phyloP scores from a whole-genome alignment of 2,888 invertebrate genomes.

The Escarpia spicata region DNA sequence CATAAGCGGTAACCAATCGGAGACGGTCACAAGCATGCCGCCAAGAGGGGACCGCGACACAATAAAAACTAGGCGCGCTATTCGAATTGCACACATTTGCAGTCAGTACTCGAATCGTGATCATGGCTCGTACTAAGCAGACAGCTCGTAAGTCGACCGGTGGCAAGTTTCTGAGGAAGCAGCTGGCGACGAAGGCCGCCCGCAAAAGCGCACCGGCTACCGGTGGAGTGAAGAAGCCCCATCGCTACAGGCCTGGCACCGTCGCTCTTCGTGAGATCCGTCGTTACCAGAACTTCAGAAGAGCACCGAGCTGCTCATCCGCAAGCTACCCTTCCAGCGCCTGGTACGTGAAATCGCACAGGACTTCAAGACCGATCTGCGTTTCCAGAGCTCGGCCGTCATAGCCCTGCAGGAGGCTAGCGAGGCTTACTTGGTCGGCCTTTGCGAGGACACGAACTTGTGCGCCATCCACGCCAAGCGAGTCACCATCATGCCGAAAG shows the following conservation, averaged over 20 bases:
- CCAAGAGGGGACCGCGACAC: not conserved
- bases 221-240: constrained; percentile 66
- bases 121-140: constrained; percentile 66
- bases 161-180: constrained; percentile 65
- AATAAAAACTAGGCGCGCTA: constrained; percentile 19
- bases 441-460: no score
- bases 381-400: constrained; percentile 66
- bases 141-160: constrained; percentile 66
- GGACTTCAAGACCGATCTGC: constrained; percentile 66
- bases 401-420: constrained; percentile 52
- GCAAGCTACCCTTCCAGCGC: constrained; percentile 65
- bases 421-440: no score
- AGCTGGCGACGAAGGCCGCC: constrained; percentile 66
- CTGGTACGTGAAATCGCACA: constrained; percentile 66
- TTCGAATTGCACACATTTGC: not conserved
- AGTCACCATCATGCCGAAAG: no score
- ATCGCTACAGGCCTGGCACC: constrained; percentile 66
- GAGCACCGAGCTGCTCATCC: constrained; percentile 64
- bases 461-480: no score
- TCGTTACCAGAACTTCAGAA: constrained; percentile 66
- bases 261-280: constrained; percentile 66
- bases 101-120: constrained; percentile 23
- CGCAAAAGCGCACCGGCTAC: constrained; percentile 66
- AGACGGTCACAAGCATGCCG: not conserved
- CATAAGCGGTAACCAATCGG: constrained; percentile 8